phyloP scores from a whole-genome alignment of 2,113 vertebrate species.

The Nyctereutes procyonoides region DNA sequence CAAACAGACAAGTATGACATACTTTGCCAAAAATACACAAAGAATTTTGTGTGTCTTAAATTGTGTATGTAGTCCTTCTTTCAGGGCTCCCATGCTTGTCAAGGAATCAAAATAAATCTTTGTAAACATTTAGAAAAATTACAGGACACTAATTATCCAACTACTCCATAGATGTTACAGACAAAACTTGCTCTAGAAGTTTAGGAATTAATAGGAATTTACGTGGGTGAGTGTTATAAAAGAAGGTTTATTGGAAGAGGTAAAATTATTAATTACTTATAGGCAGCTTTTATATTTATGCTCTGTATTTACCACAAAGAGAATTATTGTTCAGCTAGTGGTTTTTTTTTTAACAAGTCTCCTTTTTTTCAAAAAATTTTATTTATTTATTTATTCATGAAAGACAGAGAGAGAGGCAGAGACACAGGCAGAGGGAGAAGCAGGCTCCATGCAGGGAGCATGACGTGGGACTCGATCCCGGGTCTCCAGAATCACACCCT shows the following conservation, averaged over 20 bases:
- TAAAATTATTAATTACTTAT: slow-evolving; percentile 4
- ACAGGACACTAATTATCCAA: background rate
- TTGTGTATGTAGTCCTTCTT: background rate
- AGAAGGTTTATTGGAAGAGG: background rate
- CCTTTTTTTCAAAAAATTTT: too few species aligned
- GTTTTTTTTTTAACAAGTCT: too few species aligned
- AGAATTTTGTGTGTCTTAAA: slow-evolving; percentile 5
- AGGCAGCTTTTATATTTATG: slow-evolving; percentile 29
- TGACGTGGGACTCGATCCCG: too few species aligned
- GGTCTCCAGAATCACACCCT: too few species aligned
- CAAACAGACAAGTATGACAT: background rate
- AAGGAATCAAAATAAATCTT: slow-evolving; percentile 16
- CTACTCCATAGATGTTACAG: background rate
- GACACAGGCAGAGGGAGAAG: too few species aligned
- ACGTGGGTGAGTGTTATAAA: background rate
- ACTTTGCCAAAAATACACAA: background rate
- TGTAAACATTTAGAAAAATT: slow-evolving; percentile 12
- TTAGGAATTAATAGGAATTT: background rate
- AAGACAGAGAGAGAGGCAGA: too few species aligned
- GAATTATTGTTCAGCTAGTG: background rate
- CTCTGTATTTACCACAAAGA: slow-evolving; percentile 29
- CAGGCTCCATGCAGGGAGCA: too few species aligned
- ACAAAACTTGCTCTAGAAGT: background rate
- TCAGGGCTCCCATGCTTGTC: background rate
- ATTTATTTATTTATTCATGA: too few species aligned